A percentile compares a stretch with the other conserved stretches of the same genome.
Conservation (phyloP, 2,888 invertebrate species). For the Epiblema foenella region DNA sequence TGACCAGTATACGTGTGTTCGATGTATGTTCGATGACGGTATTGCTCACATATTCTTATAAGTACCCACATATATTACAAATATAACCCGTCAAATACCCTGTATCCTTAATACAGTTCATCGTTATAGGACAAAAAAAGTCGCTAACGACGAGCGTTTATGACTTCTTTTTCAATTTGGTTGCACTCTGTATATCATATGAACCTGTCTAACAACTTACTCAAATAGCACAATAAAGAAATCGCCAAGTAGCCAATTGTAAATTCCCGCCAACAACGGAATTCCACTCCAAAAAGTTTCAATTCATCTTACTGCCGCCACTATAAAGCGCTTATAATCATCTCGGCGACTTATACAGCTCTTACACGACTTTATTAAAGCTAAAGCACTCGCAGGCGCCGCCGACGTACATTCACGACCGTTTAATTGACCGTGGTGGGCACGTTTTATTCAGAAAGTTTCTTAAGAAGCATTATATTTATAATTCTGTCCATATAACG, state of each 20-base stretch:
- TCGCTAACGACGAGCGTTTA: no score
- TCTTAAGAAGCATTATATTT: slow-evolving; percentile 26
- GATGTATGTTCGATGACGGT: no score
- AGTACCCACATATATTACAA: no score
- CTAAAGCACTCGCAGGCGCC: slow-evolving; percentile 18
- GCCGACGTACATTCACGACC: slow-evolving; percentile 18
- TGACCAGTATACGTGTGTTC: no score
- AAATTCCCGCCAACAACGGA: not conserved
- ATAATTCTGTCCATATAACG: slow-evolving; percentile 21
- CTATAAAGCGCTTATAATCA: slow-evolving; percentile 17
- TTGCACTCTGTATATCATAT: no score
- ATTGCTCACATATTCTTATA: no score
- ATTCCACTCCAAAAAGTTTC: slow-evolving; percentile 3
- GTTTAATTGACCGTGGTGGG: slow-evolving; percentile 22
- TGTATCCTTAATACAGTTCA: no score
- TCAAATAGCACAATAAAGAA: not conserved
- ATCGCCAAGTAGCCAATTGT: not conserved
- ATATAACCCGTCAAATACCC: no score
- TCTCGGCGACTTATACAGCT: slow-evolving; percentile 16
- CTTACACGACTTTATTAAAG: slow-evolving; percentile 15
- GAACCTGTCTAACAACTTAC: no score
- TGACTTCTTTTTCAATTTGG: no score
- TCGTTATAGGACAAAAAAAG: no score
- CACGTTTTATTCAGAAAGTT: slow-evolving; percentile 21
- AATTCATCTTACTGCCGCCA: slow-evolving; percentile 9